Percentiles rank a stretch among this genome's conserved stretches.
phyloP scores from a whole-genome alignment of 2,113 vertebrate genomes.

The Pipa parva region DNA sequence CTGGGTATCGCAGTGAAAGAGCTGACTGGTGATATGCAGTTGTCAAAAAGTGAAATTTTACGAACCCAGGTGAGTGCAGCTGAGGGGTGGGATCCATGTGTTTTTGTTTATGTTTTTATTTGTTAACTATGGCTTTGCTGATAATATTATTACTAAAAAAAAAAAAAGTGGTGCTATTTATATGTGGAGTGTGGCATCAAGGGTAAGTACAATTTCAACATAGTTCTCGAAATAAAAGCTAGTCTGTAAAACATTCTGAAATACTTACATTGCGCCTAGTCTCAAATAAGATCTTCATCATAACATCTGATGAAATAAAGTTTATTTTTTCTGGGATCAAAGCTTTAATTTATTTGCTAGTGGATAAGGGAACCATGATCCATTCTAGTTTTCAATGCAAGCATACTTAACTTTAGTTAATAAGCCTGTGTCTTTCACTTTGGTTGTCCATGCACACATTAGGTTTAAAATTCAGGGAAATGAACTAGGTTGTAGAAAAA shows the following conservation, averaged over 20 bases:
- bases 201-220: slow-evolving; percentile 5
- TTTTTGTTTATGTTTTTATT: slow-evolving; percentile 20
- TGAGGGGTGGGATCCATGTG: slow-evolving; percentile 19
- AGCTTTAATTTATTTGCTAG: too few species aligned
- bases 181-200: not conserved
- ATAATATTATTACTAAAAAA: slow-evolving; percentile 9
- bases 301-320: too few species aligned
- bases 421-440: too few species aligned
- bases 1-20: slow-evolving; percentile 89
- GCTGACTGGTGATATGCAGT: slow-evolving; percentile 95
- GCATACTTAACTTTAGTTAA: too few species aligned
- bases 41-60: slow-evolving; percentile 95
- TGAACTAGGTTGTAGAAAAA: too few species aligned
- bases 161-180: slow-evolving; percentile 7
- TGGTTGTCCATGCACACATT: too few species aligned
- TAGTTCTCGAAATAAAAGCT: slow-evolving; percentile 1
- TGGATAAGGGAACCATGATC: too few species aligned
- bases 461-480: too few species aligned
- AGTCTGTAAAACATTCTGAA: not conserved
- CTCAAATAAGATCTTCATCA: not conserved
- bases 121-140: slow-evolving; percentile 9
- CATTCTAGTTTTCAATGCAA: too few species aligned
- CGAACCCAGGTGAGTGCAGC: slow-evolving; percentile 83
- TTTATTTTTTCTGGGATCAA: too few species aligned
- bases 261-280: not conserved